phyloP scores from a whole-genome alignment of 1,140 invertebrate genomes.

The Ladona fulva region DNA sequence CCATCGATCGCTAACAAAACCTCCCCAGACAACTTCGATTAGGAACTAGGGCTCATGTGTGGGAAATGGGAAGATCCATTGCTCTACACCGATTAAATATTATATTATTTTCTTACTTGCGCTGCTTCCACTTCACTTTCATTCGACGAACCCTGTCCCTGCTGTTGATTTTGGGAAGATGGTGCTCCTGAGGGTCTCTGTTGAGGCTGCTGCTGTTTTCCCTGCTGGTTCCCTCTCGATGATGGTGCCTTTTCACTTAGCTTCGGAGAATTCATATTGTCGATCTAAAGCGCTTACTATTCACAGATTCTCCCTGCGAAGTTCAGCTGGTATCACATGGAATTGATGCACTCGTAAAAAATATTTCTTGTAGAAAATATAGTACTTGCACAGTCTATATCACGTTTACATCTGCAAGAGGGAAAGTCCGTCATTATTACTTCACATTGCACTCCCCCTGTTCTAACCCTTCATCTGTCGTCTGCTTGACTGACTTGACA shows the following conservation, averaged over 20 bases:
- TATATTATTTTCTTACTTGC: background rate
- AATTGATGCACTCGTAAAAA: background rate
- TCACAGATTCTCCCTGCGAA: background rate
- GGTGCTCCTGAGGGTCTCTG: background rate
- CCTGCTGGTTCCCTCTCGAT: background rate
- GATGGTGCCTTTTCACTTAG: slow-evolving; percentile 5
- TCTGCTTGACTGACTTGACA: background rate
- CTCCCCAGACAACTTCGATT: background rate
- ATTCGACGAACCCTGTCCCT: background rate
- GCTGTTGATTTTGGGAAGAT: background rate
- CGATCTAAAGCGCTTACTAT: background rate
- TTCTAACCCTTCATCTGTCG: background rate
- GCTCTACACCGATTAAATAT: background rate
- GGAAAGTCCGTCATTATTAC: background rate
- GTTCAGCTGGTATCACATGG: background rate
- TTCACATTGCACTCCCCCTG: background rate
- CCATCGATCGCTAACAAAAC: background rate
- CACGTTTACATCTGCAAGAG: background rate
- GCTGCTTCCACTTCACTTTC: background rate
- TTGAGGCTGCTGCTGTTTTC: background rate
- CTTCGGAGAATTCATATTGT: background rate
- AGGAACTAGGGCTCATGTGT: background rate
- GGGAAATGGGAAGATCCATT: background rate
- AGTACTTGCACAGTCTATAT: background rate
- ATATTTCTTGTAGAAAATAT: background rate